These are phyloP conservation scores for Andrena chrysosceles DNA, from an alignment of 2,888 invertebrate species.

Conservation along the genomic window DNA sequence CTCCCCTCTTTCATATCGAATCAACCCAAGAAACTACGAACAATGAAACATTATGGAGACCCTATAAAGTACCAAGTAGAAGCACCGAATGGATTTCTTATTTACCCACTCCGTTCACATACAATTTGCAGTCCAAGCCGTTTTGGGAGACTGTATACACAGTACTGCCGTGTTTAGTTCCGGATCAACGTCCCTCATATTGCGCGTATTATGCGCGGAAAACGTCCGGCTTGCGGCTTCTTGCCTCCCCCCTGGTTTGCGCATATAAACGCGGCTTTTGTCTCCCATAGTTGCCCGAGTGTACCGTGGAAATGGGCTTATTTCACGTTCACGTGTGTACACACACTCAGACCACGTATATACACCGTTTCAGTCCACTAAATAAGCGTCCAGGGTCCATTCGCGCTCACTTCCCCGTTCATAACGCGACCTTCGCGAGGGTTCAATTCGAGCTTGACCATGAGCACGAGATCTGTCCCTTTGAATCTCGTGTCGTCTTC, in stretches of 20 bases:
- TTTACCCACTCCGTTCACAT: conserved; percentile 12
- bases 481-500: conserved; percentile 39
- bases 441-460: conserved; percentile 29
- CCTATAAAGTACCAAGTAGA: too few species aligned
- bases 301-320: conserved; percentile 69
- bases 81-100: not conserved
- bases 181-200: conserved; percentile 58
- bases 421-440: conserved; percentile 21
- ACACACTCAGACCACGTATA: conserved; percentile 1
- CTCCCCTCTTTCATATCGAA: too few species aligned
- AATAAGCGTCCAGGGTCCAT: conserved; percentile 57
- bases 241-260: conserved; percentile 60
- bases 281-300: conserved; percentile 58
- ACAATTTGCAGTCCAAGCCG: conserved; percentile 26
- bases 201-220: conserved; percentile 44
- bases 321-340: conserved; percentile 52
- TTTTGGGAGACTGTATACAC: not conserved
- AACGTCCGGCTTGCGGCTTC: conserved; percentile 59
- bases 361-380: conserved; percentile 56
- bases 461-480: not conserved
- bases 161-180: conserved; percentile 21
- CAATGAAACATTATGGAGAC: not conserved
- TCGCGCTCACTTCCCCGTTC: conserved; percentile 24
- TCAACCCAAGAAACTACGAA: not conserved
- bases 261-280: conserved; percentile 67